Evolutionary conservation across 2,113 vertebrate genomes (phyloP), one percentile per base, ranked within the genome.

Genomic region (Synchiropus splendidus): DNA sequence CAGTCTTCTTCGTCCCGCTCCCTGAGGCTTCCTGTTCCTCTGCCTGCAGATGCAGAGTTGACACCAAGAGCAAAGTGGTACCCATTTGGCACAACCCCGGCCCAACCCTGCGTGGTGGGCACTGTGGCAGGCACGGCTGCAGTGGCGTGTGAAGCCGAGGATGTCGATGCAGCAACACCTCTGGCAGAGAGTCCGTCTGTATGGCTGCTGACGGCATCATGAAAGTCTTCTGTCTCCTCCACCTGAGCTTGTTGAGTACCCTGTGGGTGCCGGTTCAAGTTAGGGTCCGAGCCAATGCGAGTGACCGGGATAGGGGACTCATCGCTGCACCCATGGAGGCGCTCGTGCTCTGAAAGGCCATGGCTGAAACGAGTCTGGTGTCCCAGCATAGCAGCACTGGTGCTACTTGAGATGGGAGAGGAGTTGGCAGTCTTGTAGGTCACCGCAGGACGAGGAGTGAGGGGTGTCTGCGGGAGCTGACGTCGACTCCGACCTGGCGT

Each of bases 381-480:
- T 53, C 85, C 88, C 1, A 79, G 48, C 3, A 77, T 41, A 16
- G 75, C 45, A 12, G 74, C 70, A 52, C 74, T 68, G 64, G 77
- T 82, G 11, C 72, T 53, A 47, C 87, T 80, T 57, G 89, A 88
- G 27, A 91, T 78, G 2, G 90, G 87, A 1, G 91, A 97, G 45
- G 92, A 90, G 81, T 88, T 87, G 74, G 91, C 87, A 2, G 92
- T 94, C 86, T 92, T 97, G 83, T 91, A 98, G 54, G 91, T 86
- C 75, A 98, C 88, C 37, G 85, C 92, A 42, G 94, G 93, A 6
- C 92, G 93, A 14, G 93, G 94, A 12, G 94, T 97, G 64, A 94
- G 85, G 13, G 92, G 94, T 2, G 92, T 98, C 88, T 94, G 93
- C 1, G 94, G 94, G 54, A 97, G 90, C 83, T 96, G 93, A 54